Evolutionary conservation across 2,888 invertebrate species (phyloP), one percentile per base, ranked within the genome.

Genomic region (Drosophila sordidula): DNA sequence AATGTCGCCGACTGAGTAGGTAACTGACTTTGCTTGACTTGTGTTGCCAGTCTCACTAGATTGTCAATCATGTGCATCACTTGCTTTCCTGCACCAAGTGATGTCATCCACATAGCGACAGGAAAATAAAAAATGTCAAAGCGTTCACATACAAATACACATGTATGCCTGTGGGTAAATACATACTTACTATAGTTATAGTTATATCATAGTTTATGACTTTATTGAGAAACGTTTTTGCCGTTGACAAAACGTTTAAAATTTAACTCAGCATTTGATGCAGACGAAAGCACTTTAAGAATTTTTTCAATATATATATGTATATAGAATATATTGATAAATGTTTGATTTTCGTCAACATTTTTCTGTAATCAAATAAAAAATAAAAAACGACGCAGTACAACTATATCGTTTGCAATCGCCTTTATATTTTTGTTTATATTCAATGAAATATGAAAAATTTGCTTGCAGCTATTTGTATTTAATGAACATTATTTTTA

Each of bases 21-120:
- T 67, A 51, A 39, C 47, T 64, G 59, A 67, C 26, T 50, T 18
- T 38, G 52, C 41, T 57, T 72, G 70, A 36, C 62, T n/a, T n/a
- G n/a, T n/a, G n/a, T n/a, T 75, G 78, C 26, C 29, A 55, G 57
- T 54, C 67, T 71, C 45, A 51, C 58, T 65, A 62, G 69, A 68
- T 70, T 85, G 85, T 87, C 79, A 85, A 85, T 87, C 87, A 89
- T 89, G 70, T 89, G 89, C 81, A 74, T 84, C 85, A 69, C 68
- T 79, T 70, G 68, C 51, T 70, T 55, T 54, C 45, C 51, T 50
- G 61, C 63, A 61, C 25, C 47, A 54, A 64, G 46, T 67, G 63
- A 70, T 75, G 69, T 70, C 78, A 71, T 64, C 47, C 57, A 59
- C 46, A 65, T 18, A 54, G 64, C 32, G 44, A 52, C 29, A 49